phyloP scores from a whole-genome alignment of 2,797 vertebrate genomes.

The Rhincodon typus region DNA sequence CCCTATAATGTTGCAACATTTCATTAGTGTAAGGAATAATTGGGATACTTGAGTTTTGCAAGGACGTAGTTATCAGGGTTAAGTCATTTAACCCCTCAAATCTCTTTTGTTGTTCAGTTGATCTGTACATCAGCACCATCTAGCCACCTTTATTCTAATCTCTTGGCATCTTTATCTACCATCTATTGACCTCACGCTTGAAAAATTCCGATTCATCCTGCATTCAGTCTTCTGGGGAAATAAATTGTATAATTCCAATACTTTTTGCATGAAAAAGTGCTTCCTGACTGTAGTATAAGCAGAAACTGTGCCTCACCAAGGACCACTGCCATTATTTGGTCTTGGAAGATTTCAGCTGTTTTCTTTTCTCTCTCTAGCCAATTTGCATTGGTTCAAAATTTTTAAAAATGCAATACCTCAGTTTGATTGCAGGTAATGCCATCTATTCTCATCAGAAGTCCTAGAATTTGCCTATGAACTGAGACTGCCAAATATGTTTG shows the following conservation, averaged over 20 bases:
- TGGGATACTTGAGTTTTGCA: neutral
- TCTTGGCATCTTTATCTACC: neutral
- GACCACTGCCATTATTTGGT: neutral
- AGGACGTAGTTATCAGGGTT: neutral
- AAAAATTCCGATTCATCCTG: neutral
- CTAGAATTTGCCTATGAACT: neutral
- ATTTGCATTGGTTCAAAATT: neutral
- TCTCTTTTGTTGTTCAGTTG: neutral
- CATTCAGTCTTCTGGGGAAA: no score
- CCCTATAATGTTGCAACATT: neutral
- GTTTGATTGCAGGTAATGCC: neutral
- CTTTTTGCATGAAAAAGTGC: neutral
- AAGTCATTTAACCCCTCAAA: neutral
- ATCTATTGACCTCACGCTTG: neutral
- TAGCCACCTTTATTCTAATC: no score
- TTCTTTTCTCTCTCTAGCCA: no score
- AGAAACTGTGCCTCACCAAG: neutral
- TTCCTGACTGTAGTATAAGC: neutral
- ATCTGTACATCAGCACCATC: neutral
- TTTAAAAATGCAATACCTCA: neutral
- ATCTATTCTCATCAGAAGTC: neutral
- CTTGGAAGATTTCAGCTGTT: neutral
- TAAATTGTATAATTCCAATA: neutral
- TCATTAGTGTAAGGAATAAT: neutral
- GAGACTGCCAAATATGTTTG: neutral